Evolutionary conservation across 2,113 vertebrate species (phyloP).

Genomic region (Periophthalmodon schlosseri): DNA sequence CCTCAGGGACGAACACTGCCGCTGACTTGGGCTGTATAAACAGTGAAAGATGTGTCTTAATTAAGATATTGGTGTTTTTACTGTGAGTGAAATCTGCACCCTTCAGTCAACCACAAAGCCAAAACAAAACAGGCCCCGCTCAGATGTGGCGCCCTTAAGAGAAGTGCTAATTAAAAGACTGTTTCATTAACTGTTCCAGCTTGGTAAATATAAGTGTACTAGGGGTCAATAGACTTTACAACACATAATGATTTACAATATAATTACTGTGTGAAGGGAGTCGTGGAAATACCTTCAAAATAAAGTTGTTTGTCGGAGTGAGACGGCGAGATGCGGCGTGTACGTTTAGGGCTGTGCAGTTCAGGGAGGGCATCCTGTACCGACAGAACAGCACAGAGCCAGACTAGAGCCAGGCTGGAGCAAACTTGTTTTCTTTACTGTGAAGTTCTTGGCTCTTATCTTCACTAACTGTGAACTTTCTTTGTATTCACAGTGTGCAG

Average conservation of each 20-base stretch:
- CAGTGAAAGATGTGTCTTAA: slow-evolving; percentile 69
- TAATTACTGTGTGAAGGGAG: slow-evolving; percentile 77
- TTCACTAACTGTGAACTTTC: not conserved
- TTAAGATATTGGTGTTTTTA: slow-evolving; percentile 74
- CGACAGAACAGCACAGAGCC: slow-evolving; percentile 51
- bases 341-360: slow-evolving; percentile 49
- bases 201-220: slow-evolving; percentile 83
- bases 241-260: slow-evolving; percentile 77
- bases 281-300: slow-evolving; percentile 62
- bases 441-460: not conserved
- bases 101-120: slow-evolving; percentile 75
- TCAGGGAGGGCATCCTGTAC: slow-evolving; percentile 58
- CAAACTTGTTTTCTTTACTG: not conserved
- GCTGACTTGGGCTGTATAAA: slow-evolving; percentile 48
- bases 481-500: not conserved
- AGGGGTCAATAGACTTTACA: slow-evolving; percentile 79
- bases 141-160: slow-evolving; percentile 69
- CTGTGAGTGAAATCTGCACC: slow-evolving; percentile 69
- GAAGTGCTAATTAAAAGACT: slow-evolving; percentile 78
- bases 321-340: slow-evolving; percentile 37
- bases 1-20: slow-evolving; percentile 17
- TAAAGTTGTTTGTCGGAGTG: slow-evolving; percentile 61
- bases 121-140: slow-evolving; percentile 71
- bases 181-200: slow-evolving; percentile 81
- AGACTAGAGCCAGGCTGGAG: slow-evolving; percentile 21